Percentiles rank a stretch among this genome's conserved stretches.
Conservation (phyloP, 2,113 vertebrate genomes). For the Columba livia region DNA sequence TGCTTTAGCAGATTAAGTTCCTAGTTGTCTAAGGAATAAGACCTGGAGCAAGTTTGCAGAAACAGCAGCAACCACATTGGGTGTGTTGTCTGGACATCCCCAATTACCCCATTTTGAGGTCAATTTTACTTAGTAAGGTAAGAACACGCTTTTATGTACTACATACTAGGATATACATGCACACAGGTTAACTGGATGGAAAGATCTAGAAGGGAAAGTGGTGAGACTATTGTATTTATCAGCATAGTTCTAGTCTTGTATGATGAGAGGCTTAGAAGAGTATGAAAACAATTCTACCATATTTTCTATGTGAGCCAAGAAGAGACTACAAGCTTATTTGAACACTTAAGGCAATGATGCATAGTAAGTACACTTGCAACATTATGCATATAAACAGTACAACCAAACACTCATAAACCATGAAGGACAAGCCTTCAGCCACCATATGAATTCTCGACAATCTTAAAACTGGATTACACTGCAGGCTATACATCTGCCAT, state of each 20-base stretch:
- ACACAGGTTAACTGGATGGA: not conserved
- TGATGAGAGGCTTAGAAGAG: not conserved
- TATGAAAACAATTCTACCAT: not conserved
- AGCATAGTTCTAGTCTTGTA: not conserved
- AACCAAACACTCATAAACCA: conserved; percentile 67
- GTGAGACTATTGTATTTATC: not conserved
- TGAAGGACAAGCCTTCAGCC: conserved; percentile 38
- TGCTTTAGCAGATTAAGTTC: not conserved
- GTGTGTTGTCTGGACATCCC: not conserved
- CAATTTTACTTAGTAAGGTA: not conserved
- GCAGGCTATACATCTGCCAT: conserved; percentile 51
- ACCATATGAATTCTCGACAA: not conserved
- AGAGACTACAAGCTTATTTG: not conserved
- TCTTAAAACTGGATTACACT: conserved; percentile 26
- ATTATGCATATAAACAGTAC: not conserved
- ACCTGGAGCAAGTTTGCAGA: not conserved
- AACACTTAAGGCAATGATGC: not conserved
- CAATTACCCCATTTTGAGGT: not conserved
- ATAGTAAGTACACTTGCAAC: not conserved
- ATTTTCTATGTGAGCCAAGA: not conserved
- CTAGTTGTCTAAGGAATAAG: not conserved
- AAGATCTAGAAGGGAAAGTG: not conserved
- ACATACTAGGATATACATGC: rapidly evolving
- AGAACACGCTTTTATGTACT: not conserved
- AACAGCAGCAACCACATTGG: not conserved